Evolutionary conservation across 2,113 vertebrate genomes (phyloP).

Genomic region (Takifugu flavidus): DNA sequence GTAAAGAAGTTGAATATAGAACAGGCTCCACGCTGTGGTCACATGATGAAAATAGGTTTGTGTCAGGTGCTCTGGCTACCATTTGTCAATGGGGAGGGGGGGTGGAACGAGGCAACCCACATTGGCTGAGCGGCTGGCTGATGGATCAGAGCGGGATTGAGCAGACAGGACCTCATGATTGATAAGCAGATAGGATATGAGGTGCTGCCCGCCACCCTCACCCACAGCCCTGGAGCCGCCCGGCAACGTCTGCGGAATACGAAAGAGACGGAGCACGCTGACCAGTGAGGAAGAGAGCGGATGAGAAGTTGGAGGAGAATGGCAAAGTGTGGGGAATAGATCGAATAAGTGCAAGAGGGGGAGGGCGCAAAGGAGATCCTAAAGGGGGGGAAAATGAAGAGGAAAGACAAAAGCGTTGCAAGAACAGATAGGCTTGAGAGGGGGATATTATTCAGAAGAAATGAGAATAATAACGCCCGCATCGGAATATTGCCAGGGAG

Average conservation of each 20-base stretch:
- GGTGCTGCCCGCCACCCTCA: constrained; percentile 60
- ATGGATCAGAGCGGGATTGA: constrained; percentile 99
- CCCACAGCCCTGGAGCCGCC: constrained; percentile 55
- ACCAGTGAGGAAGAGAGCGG: constrained; percentile 8
- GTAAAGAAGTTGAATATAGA: not conserved
- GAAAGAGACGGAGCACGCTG: constrained; percentile 20
- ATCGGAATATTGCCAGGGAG: constrained; percentile 86
- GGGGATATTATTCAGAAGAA: constrained; percentile 94
- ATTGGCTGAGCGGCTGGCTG: constrained; percentile 74
- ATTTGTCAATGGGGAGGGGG: constrained; percentile 49
- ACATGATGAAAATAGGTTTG: constrained; percentile 41
- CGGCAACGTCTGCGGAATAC: constrained; percentile 77
- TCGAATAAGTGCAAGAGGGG: constrained; percentile 23
- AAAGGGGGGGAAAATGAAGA: constrained; percentile 39
- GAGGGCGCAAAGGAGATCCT: constrained; percentile 35
- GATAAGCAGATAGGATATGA: constrained; percentile 98
- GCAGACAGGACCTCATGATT: constrained; percentile 99
- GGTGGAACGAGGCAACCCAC: constrained; percentile 29
- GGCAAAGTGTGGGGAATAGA: constrained; percentile 52
- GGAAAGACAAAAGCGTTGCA: constrained; percentile 39
- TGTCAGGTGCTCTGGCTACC: constrained; percentile 48
- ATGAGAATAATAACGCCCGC: constrained; percentile 90
- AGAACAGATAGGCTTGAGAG: constrained; percentile 54
- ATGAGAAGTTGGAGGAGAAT: constrained; percentile 54
- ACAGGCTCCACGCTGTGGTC: constrained; percentile 1